phyloP scores from a whole-genome alignment of 2,113 vertebrate species.

The Pseudonaja textilis region DNA sequence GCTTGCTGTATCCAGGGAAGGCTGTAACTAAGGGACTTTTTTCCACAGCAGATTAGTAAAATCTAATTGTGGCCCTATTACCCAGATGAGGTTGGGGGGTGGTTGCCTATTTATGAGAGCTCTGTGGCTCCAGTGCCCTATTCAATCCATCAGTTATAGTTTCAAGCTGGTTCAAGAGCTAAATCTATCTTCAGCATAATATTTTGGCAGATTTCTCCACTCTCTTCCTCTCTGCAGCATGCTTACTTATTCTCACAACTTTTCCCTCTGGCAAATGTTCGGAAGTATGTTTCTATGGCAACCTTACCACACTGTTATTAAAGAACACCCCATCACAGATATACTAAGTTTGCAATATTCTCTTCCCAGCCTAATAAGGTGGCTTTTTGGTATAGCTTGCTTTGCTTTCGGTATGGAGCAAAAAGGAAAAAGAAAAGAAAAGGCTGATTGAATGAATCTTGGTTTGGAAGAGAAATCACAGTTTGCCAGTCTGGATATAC shows the following conservation, averaged over 20 bases:
- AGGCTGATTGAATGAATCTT: neutral
- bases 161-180: neutral
- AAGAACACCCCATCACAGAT: neutral
- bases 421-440: neutral
- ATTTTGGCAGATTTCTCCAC: neutral
- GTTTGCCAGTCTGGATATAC: neutral
- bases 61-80: neutral
- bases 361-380: neutral
- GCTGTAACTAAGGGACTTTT: neutral
- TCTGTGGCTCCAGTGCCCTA: neutral
- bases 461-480: neutral
- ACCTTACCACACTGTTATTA: neutral
- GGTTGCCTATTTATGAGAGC: neutral
- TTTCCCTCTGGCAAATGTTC: neutral
- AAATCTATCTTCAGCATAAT: neutral
- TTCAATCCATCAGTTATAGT: neutral
- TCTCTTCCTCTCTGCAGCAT: neutral
- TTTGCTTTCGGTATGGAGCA: neutral
- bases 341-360: neutral
- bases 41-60: neutral
- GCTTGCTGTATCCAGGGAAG: neutral
- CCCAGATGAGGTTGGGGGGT: neutral
- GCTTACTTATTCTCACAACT: neutral
- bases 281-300: conserved; percentile 6
- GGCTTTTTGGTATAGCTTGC: neutral